Percentiles rank a stretch among this genome's conserved stretches.
Conservation (phyloP, 2,113 vertebrate species). For the Lipophrys pholis region DNA sequence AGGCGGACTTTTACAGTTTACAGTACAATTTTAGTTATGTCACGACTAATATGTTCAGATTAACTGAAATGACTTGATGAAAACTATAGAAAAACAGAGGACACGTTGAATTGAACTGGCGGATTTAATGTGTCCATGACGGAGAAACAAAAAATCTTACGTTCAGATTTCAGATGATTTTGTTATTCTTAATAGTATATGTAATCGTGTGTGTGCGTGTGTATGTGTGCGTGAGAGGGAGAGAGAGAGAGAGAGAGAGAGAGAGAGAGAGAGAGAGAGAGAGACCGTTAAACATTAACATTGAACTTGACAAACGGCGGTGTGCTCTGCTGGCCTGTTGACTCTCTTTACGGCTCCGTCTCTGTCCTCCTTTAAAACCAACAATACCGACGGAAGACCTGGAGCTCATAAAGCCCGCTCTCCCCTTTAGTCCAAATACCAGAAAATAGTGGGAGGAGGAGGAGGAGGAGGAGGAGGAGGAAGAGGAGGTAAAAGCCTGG, state of each 20-base stretch:
- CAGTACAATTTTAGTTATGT: too few relatives aligned
- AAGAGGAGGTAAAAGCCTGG: too few relatives aligned
- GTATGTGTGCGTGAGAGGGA: constrained; percentile 1
- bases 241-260: constrained; percentile 27
- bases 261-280: constrained; percentile 5
- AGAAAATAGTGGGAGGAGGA: constrained; percentile 34
- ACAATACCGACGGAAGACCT: constrained; percentile 66
- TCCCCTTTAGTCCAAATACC: constrained; percentile 67
- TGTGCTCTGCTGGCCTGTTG: constrained; percentile 68
- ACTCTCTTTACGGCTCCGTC: constrained; percentile 68
- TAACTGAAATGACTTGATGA: too few relatives aligned
- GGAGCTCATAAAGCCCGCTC: constrained; percentile 64
- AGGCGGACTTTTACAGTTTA: too few relatives aligned
- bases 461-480: constrained; percentile 5
- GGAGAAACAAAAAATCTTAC: too few relatives aligned
- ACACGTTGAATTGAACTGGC: too few relatives aligned
- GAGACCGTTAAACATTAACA: constrained; percentile 69
- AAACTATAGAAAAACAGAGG: too few relatives aligned
- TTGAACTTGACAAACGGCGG: constrained; percentile 80
- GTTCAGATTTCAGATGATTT: too few relatives aligned
- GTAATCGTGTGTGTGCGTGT: too few relatives aligned
- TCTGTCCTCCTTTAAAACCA: constrained; percentile 68
- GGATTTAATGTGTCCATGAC: too few relatives aligned
- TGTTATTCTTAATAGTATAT: too few relatives aligned
- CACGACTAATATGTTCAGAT: too few relatives aligned